A percentile compares a stretch with the other conserved stretches of the same genome.
phyloP scores from a whole-genome alignment of 2,113 vertebrate species.

The Proteles cristata region DNA sequence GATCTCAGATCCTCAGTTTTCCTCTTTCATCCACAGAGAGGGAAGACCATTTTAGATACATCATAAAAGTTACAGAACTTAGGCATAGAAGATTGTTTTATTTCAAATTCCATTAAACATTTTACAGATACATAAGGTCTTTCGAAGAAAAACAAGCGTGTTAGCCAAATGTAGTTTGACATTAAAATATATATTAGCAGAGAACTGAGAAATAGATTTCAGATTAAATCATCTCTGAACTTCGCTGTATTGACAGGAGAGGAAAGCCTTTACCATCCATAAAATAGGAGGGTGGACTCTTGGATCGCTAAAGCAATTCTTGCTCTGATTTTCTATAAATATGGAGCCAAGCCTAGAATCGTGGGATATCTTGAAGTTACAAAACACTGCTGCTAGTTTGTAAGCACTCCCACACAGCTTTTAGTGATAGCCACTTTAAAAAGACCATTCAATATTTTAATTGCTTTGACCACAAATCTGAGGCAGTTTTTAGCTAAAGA shows the following conservation, averaged over 20 bases:
- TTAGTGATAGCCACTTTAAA: neutral
- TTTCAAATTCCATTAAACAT: slow-evolving; percentile 39
- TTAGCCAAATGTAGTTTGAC: neutral
- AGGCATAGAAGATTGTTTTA: slow-evolving; percentile 13
- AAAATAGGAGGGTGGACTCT: neutral
- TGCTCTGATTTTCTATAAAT: slow-evolving; percentile 24
- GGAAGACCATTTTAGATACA: neutral
- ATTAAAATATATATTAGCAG: slow-evolving; percentile 21
- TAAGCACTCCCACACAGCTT: neutral
- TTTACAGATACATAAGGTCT: neutral
- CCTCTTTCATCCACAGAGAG: neutral
- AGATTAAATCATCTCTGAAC: neutral
- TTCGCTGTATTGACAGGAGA: neutral
- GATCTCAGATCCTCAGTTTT: neutral
- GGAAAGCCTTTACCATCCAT: slow-evolving; percentile 9
- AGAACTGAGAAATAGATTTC: slow-evolving; percentile 6
- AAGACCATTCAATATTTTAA: slow-evolving; percentile 21
- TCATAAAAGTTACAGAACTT: neutral
- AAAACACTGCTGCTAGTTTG: neutral
- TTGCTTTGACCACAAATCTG: neutral
- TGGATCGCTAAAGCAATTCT: neutral
- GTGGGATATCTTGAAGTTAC: neutral
- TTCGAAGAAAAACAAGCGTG: neutral
- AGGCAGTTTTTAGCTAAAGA: neutral
- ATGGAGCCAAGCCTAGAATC: neutral